A percentile compares a stretch with the other conserved stretches of the same genome.
phyloP scores from a whole-genome alignment of 2,888 invertebrate species.

The Chouioia cunea region DNA sequence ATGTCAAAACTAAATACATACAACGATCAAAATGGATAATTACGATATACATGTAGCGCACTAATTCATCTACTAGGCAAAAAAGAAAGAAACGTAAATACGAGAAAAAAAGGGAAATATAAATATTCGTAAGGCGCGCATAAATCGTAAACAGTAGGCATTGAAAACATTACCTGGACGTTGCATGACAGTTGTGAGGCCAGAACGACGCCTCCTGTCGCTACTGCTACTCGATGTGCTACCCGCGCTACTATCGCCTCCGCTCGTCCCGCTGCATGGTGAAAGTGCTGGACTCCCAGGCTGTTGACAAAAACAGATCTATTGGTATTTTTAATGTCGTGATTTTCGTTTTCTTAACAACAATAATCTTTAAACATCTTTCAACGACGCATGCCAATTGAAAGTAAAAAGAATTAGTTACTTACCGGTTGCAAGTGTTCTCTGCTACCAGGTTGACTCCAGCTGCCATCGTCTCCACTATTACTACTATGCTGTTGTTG shows the following conservation, averaged over 20 bases:
- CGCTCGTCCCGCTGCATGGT: conserved; percentile 64
- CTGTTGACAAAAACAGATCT: conserved; percentile 48
- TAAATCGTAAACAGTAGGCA: not conserved
- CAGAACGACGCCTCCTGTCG: conserved; percentile 81
- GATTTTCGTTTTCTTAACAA: conserved; percentile 2
- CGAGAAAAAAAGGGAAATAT: conserved; percentile 8
- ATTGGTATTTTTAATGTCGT: not conserved
- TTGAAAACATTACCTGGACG: conserved; percentile 77
- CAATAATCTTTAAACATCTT: conserved; percentile 7
- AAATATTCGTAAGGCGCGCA: conserved; percentile 15
- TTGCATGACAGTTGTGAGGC: conserved; percentile 88
- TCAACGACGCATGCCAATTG: not conserved
- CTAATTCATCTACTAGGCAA: conserved; percentile 40
- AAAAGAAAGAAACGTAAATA: conserved; percentile 16
- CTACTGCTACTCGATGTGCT: conserved; percentile 69
- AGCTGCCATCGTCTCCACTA: conserved; percentile 67
- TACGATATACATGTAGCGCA: conserved; percentile 42
- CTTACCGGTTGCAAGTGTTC: conserved; percentile 72
- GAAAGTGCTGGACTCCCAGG: conserved; percentile 68
- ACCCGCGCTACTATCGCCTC: conserved; percentile 66
- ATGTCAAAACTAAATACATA: conserved; percentile 31
- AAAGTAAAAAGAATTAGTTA: conserved; percentile 21
- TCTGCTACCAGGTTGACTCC: conserved; percentile 73
- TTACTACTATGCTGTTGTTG: conserved; percentile 64
- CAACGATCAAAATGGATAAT: conserved; percentile 26